Evolutionary conservation across 1,140 invertebrate genomes (phyloP), one percentile per base, ranked within the genome.

Genomic region (Branchinecta lindahli): DNA sequence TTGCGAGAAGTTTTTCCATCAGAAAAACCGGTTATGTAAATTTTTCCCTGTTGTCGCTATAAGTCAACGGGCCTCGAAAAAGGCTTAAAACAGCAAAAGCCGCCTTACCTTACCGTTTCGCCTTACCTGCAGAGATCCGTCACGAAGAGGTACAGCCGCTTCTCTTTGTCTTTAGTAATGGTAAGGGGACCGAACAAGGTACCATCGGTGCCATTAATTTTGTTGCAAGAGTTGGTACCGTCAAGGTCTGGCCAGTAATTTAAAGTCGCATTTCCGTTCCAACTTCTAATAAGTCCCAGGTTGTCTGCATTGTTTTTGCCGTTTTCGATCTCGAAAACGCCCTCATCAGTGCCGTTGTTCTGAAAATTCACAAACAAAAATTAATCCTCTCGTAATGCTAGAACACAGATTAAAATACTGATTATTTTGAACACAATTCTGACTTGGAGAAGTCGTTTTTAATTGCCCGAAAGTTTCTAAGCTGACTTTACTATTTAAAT

Each of bases 221-320:
- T 61, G 52, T 61, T 61, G 6, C 52, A 61, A 61, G 52, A 61
- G 52, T 61, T 61, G 12, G 12, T 12, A 61, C 52, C 52, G 18
- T 61, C 52, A 12, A 61, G 52, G 52, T 61, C 52, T 15, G 12
- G 18, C 52, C 52, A 61, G 6, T 61, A 61, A 20, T 61, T 6
- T 20, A 61, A 61, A 20, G 12, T 15, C 18, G 52, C 4, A 6
- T 20, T 61, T 12, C 18, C 18, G 12, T 61, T 61, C 52, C 52
- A 61, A 61, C 12, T 15, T 61, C 52, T 61, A 20, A 61, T 61
- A 20, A 61, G 12, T 61, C 52, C 52, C 1, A 61, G 18, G 18
- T 61, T 61, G 52, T 61, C 52, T 61, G 52, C 12, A 6, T 61
- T 61, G 52, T 61, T 61, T 61, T 61, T 61, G 18, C 52, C 52